Evolutionary conservation across 2,113 vertebrate species (phyloP), one percentile per base, ranked within the genome.

Genomic region (Cygnus buccinator): DNA sequence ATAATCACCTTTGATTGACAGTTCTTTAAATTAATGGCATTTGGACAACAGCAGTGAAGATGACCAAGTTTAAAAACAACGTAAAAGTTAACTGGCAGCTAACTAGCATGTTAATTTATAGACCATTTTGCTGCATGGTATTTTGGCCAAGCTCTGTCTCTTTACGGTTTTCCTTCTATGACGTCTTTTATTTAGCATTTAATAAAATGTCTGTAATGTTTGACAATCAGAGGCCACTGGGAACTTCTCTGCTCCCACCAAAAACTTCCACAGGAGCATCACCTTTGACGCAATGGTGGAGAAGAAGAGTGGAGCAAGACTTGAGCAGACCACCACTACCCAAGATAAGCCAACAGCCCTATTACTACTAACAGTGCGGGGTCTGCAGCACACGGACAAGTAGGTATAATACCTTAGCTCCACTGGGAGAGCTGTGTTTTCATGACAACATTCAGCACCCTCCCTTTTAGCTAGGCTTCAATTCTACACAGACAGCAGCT

Each of bases 21-120:
- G 55, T 70, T 91, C 80, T 95, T 95, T 90, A 73, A 90, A 87
- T 52, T 86, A 78, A 89, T 74, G 80, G 83, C 93, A 96, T 97
- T 97, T 97, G 66, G 94, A 96, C 97, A 97, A 67, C 58, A 92
- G 48, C 8, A 95, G 41, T 73, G 81, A 97, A 97, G 83, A 96
- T 77, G 87, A 98, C 90, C 54, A 93, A 94, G 94, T 97, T 98
- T 97, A 97, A 97, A 96, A 90, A 95, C 77, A 95, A 72, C 75
- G 71, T 74, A 95, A 97, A 97, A 97, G 95, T 97, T 97, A 97
- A 97, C 88, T 84, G 84, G 75, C 92, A 95, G 46, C 48, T 97
- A 94, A 94, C 93, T 81, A 46, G 4, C 41, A 93, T 73, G 76
- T 72, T 91, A 90, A 93, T 97, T 93, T 75, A 89, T 44, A 94